These are phyloP conservation scores for Pogonomyrmex californicus DNA, from an alignment of 1,140 invertebrate genomes.

Conservation along the genomic window DNA sequence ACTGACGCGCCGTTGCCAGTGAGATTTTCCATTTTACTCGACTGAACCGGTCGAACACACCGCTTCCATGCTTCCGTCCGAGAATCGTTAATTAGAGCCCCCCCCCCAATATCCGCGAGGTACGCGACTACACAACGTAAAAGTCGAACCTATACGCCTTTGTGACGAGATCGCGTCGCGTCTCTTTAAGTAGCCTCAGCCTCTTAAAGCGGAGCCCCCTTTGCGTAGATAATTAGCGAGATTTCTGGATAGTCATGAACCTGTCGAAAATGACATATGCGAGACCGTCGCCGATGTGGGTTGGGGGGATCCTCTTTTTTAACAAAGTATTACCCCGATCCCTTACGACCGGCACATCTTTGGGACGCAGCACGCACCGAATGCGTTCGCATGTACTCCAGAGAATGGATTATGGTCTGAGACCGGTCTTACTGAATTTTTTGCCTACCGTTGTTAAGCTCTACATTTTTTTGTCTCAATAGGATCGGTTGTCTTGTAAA, in stretches of 20 bases:
- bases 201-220: background rate
- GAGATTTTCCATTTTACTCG: conserved; percentile 73
- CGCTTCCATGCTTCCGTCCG: conserved; percentile 59
- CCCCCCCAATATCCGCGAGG: conserved; percentile 76
- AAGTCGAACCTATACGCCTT: conserved; percentile 31
- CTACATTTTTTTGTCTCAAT: background rate
- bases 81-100: conserved; percentile 78
- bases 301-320: background rate
- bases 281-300: background rate
- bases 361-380: background rate
- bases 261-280: conserved; percentile 50
- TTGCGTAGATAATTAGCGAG: conserved; percentile 27
- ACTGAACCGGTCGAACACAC: background rate
- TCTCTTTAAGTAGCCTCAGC: background rate
- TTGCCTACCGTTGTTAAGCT: background rate
- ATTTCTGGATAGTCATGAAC: conserved; percentile 30
- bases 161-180: conserved; percentile 47
- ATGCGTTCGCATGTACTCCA: background rate
- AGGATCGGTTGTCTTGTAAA: background rate
- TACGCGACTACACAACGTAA: conserved; percentile 62
- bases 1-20: conserved; percentile 62
- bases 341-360: background rate
- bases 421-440: background rate
- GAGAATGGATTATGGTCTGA: background rate
- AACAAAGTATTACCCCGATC: background rate